Evolutionary conservation across 2,797 vertebrate species (phyloP), one percentile per base, ranked within the genome.

Genomic region (Sorex maritimensis): DNA sequence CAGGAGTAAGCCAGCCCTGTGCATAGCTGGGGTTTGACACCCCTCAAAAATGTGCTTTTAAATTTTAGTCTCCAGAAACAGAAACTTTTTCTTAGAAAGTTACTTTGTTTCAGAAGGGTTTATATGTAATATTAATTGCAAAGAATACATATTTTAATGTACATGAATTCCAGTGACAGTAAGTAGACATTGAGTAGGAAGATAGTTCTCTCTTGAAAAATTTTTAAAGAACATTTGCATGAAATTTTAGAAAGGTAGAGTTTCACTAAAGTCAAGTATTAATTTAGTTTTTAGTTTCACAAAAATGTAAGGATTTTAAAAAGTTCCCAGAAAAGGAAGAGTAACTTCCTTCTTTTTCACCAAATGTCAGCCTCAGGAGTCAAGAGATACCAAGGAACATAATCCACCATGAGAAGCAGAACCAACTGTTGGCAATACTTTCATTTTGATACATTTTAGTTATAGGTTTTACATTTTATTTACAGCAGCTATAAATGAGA

Each of bases 81-180:
- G 78, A 86, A 86, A 24, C 15, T 90, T 17, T 80, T 11, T 78
- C 15, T 88, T 17, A 83, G 83, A 79, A 95, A 49, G 21, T 67
- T 21, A 80, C 13, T 80, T 79, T 71, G 11, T 69, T 91, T 94
- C 72, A 61, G 67, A 82, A 83, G 94, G 84, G 23, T 63, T 23
- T 79, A 41, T 74, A 72, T 81, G 28, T 80, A 88, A 91, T 15
- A 86, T 79, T 81, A 52, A 93, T 61, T 65, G 17, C 30, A 82
- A 92, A 83, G 23, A 84, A 73, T 67, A 83, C 88, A 71, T 82
- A 86, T 94, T 84, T 86, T 55, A 86, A 17, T 34, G 28, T 74
- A 30, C 2, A 6, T 63, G 26, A 88, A 74, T 38, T 86, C 38
- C 11, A 79, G 11, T 34, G 68, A 73, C 1, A 65, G 41, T 55